Percentiles rank a stretch among this genome's conserved stretches.
phyloP scores from a whole-genome alignment of 2,888 invertebrate genomes.

The Rhabditoides inermis region DNA sequence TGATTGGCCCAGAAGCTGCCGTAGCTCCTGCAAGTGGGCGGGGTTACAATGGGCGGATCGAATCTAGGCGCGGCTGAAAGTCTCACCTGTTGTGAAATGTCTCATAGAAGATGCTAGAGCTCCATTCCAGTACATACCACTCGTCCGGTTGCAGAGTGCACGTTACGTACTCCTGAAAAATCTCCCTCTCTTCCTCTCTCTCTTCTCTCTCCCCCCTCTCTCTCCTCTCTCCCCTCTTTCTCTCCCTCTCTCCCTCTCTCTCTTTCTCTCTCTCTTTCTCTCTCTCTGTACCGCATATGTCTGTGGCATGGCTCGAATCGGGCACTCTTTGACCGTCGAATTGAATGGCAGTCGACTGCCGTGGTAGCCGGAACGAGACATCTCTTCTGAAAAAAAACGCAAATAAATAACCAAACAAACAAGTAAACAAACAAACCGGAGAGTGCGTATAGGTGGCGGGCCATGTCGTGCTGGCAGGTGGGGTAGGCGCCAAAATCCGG shows the following conservation, averaged over 20 bases:
- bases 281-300: conserved; percentile 29
- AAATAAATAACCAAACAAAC: neutral
- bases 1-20: conserved; percentile 43
- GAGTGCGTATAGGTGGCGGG: conserved; percentile 33
- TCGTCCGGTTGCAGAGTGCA: conserved; percentile 31
- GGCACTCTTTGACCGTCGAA: conserved; percentile 29
- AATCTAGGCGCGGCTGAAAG: neutral
- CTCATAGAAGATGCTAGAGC: conserved; percentile 38
- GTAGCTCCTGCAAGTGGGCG: conserved; percentile 13
- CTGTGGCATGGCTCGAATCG: conserved; percentile 32
- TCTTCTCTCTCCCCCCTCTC: too few relatives aligned
- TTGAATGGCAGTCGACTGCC: too few relatives aligned
- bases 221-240: too few relatives aligned
- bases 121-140: conserved; percentile 42
- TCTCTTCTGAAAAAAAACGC: neutral
- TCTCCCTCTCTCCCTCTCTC: too few relatives aligned
- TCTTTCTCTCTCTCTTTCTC: too few relatives aligned
- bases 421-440: conserved; percentile 10
- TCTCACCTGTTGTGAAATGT: conserved; percentile 34
- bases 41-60: neutral
- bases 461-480: conserved; percentile 37
- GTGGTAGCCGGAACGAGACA: too few relatives aligned
- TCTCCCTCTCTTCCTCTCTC: too few relatives aligned
- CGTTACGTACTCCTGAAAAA: conserved; percentile 35
- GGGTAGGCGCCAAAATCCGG: conserved; percentile 48